Conservation (phyloP, 2,113 vertebrate species). For the Grallaria varia region DNA sequence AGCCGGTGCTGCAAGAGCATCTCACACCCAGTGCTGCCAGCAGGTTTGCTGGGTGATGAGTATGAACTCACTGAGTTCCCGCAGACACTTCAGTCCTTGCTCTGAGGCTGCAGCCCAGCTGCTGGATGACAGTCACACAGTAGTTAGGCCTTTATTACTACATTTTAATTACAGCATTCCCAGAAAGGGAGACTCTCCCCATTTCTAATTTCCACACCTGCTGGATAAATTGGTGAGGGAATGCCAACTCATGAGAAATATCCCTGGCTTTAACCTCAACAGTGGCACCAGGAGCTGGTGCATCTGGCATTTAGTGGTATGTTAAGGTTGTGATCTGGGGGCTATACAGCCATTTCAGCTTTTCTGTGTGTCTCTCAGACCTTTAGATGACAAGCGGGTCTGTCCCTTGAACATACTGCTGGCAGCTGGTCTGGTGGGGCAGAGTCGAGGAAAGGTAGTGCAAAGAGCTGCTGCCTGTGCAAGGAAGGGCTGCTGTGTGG, state of each 20-base stretch:
- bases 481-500: not conserved
- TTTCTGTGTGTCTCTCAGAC: not conserved
- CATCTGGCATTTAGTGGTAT: not conserved
- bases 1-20: not conserved
- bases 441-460: rapidly evolving
- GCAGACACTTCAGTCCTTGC: not conserved
- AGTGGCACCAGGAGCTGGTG: not conserved
- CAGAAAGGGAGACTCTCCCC: not conserved
- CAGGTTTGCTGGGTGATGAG: not conserved
- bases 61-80: rapidly evolving
- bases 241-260: not conserved
- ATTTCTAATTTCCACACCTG: not conserved
- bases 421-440: not conserved
- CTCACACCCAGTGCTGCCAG: rapidly evolving
- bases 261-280: not conserved
- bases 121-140: not conserved
- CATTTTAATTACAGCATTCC: not conserved
- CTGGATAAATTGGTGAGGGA: not conserved
- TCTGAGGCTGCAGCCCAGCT: not conserved
- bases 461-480: not conserved
- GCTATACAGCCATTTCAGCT: not conserved
- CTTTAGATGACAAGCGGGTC: not conserved
- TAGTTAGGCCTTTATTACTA: not conserved
- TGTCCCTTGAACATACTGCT: not conserved
- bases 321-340: not conserved